phyloP scores from a whole-genome alignment of 2,797 vertebrate species.

The Momotus momota region DNA sequence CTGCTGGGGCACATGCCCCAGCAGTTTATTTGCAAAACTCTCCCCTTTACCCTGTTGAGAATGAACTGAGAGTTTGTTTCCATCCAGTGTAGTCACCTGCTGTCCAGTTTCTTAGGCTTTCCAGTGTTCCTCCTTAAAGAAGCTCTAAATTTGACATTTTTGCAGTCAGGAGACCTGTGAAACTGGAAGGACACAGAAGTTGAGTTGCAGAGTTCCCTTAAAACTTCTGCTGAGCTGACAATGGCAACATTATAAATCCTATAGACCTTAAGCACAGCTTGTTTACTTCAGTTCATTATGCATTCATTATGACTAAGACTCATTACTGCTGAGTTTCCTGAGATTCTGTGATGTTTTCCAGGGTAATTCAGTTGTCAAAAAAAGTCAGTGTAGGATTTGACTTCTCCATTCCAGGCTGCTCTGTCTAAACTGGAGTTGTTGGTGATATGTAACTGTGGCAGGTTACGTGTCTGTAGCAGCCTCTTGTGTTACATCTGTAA shows the following conservation, averaged over 20 bases:
- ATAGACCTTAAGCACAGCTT: slow-evolving; percentile 2
- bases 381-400: background rate
- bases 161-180: background rate
- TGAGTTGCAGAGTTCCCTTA: background rate
- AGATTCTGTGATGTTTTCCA: background rate
- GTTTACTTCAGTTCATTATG: slow-evolving; percentile 36
- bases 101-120: background rate
- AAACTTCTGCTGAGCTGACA: background rate
- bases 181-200: background rate
- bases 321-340: slow-evolving; percentile 2
- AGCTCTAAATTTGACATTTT: background rate
- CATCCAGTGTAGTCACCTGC: background rate
- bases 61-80: background rate
- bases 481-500: slow-evolving; percentile 47
- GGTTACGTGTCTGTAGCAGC: slow-evolving; percentile 36
- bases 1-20: background rate
- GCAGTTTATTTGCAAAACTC: background rate
- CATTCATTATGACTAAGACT: slow-evolving; percentile 31
- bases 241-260: background rate
- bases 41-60: background rate
- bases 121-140: background rate
- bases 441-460: background rate
- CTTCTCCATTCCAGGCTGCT: background rate
- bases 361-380: slow-evolving; percentile 20
- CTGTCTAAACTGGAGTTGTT: background rate